Conservation (phyloP, 2,797 vertebrate genomes). For the Distichodus sexfasciatus region DNA sequence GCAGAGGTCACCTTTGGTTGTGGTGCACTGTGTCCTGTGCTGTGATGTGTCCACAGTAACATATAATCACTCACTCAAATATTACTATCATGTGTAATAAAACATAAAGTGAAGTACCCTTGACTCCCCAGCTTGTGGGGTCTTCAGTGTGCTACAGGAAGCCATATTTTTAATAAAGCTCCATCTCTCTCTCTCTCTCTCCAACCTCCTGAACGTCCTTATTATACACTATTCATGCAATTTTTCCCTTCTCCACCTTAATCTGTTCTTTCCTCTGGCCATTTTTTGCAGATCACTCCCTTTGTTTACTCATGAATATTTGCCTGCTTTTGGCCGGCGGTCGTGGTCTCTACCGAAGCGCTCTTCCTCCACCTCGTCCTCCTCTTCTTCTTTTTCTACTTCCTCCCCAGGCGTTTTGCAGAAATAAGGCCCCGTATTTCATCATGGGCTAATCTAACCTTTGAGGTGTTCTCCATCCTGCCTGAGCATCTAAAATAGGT, state of each 20-base stretch:
- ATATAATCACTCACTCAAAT: no score
- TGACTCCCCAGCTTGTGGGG: conserved; percentile 40
- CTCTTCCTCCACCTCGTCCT: no score
- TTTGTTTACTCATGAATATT: conserved; percentile 82
- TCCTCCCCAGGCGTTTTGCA: conserved; percentile 63
- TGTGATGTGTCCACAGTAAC: no score
- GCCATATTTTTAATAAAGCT: conserved; percentile 65
- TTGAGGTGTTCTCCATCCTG: conserved; percentile 69
- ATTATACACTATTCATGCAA: conserved; percentile 73
- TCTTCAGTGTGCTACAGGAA: background rate
- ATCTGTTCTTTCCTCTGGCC: conserved; percentile 72
- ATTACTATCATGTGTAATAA: no score
- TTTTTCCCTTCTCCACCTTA: conserved; percentile 66
- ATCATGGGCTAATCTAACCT: conserved; percentile 74
- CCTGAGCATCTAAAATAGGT: conserved; percentile 68
- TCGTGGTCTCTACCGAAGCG: no score
- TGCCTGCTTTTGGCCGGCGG: conserved; percentile 48
- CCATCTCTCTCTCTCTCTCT: conserved; percentile 58
- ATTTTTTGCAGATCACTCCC: conserved; percentile 75
- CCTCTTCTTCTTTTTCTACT: conserved; percentile 50
- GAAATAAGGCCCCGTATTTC: conserved; percentile 66
- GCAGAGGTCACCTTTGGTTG: no score
- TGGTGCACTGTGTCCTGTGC: no score
- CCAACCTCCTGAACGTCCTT: conserved; percentile 55
- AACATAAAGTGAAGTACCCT: no score